phyloP scores from a whole-genome alignment of 2,888 invertebrate species.

The Digitonthophagus gazella region DNA sequence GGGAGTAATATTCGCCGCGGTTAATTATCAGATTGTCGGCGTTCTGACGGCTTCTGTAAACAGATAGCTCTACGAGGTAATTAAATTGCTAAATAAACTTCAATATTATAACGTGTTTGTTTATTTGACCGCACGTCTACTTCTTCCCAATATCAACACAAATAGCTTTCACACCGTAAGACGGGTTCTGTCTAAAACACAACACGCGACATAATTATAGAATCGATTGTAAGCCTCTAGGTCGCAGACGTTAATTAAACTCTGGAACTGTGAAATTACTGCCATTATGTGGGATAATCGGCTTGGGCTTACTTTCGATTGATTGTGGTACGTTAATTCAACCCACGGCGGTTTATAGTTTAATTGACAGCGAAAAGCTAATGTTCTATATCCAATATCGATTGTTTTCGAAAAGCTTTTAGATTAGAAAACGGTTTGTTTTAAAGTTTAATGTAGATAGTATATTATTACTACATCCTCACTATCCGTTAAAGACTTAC shows the following conservation, averaged over 20 bases:
- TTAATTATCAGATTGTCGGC: slow-evolving; percentile 14
- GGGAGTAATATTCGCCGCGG: slow-evolving; percentile 9
- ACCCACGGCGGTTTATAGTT: neutral
- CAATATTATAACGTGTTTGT: neutral
- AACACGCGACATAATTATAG: slow-evolving; percentile 8
- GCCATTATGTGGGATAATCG: slow-evolving; percentile 10
- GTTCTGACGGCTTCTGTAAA: slow-evolving; percentile 8
- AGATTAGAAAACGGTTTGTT: too few species aligned
- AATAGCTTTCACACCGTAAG: neutral
- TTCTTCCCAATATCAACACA: neutral
- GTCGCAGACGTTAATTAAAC: slow-evolving; percentile 9
- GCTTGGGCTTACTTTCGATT: slow-evolving; percentile 13
- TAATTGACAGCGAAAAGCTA: neutral
- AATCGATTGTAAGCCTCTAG: slow-evolving; percentile 3
- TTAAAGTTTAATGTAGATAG: too few species aligned
- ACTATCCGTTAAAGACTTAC: neutral
- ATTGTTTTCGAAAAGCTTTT: too few species aligned
- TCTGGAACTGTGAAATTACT: slow-evolving; percentile 14
- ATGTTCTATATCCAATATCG: neutral
- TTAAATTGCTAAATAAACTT: neutral
- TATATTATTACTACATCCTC: neutral
- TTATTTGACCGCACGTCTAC: neutral
- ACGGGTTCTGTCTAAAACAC: neutral
- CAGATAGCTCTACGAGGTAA: slow-evolving; percentile 1
- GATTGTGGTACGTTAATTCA: slow-evolving; percentile 7